These are phyloP conservation scores for Pelobates cultripes DNA, from an alignment of 2,797 vertebrate species.

Conservation along the genomic window DNA sequence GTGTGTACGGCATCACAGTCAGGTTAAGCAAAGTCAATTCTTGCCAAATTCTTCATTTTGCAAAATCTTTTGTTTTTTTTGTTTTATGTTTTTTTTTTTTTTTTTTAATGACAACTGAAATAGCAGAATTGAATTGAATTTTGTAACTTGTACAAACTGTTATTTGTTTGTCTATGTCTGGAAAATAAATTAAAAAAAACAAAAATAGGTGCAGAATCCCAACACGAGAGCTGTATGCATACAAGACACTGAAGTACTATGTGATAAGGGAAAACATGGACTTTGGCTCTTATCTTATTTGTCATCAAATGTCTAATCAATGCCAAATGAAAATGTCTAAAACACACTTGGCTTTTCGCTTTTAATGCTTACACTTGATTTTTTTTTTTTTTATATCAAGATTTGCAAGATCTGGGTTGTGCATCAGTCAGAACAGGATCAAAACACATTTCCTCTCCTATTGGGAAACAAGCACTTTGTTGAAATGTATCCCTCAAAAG, in stretches of 20 bases:
- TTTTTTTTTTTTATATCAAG: constrained; percentile 49
- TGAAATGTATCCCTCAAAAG: constrained; percentile 51
- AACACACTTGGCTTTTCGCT: not conserved
- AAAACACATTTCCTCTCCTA: constrained; percentile 56
- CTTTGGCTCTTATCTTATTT: not conserved
- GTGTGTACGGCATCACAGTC: too few relatives aligned
- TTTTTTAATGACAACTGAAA: too few relatives aligned
- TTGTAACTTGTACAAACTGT: too few relatives aligned
- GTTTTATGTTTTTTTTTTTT: too few relatives aligned
- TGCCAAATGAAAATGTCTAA: not conserved
- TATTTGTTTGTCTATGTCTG: too few relatives aligned
- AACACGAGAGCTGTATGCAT: not conserved
- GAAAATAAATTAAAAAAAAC: too few relatives aligned
- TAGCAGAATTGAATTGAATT: too few relatives aligned
- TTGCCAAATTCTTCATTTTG: too few relatives aligned
- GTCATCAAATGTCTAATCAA: not conserved
- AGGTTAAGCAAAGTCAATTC: too few relatives aligned
- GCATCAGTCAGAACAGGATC: constrained; percentile 53
- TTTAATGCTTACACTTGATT: constrained; percentile 34
- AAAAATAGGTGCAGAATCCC: too few relatives aligned
- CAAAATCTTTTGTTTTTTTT: too few relatives aligned
- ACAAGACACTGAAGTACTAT: not conserved
- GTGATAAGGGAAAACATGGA: not conserved
- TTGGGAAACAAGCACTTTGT: constrained; percentile 54
- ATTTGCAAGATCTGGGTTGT: constrained; percentile 51